Conservation (phyloP, 2,888 invertebrate genomes). For the Ethmia dodecea region DNA sequence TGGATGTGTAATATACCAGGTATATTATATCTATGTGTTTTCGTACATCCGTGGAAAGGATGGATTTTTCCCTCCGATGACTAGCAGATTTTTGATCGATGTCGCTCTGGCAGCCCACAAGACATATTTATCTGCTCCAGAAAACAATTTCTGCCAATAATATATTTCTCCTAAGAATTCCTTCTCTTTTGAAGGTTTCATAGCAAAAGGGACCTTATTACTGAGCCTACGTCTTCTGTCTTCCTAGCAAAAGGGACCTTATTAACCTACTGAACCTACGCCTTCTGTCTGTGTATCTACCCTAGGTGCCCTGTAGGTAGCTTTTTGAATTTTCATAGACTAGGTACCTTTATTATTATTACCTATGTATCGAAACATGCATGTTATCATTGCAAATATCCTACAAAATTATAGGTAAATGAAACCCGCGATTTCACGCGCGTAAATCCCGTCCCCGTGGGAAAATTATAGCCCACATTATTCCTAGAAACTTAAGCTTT, state of each 20-base stretch:
- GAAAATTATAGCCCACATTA: no score
- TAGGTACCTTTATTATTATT: no score
- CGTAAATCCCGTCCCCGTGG: no score
- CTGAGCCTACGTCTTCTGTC: no score
- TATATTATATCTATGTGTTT: no score
- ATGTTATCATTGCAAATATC: no score
- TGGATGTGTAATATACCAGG: no score
- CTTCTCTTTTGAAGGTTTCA: constrained; percentile 17
- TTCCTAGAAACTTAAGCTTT: no score
- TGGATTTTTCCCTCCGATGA: constrained; percentile 35
- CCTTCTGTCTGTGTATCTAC: background rate
- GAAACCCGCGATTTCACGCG: no score
- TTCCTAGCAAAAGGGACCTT: background rate
- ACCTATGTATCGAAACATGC: no score
- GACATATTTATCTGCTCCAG: constrained; percentile 50
- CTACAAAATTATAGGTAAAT: no score
- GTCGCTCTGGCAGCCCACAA: constrained; percentile 26
- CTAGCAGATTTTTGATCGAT: constrained; percentile 53
- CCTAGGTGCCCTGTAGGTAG: background rate
- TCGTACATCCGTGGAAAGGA: constrained; percentile 13
- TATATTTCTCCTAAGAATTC: constrained; percentile 32
- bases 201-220: no score
- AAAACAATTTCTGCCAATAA: constrained; percentile 47
- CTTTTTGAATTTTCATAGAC: background rate
- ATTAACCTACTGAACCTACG: background rate